Evolutionary conservation across 2,888 invertebrate species (phyloP).

Genomic region (Cryptosula pallasiana): DNA sequence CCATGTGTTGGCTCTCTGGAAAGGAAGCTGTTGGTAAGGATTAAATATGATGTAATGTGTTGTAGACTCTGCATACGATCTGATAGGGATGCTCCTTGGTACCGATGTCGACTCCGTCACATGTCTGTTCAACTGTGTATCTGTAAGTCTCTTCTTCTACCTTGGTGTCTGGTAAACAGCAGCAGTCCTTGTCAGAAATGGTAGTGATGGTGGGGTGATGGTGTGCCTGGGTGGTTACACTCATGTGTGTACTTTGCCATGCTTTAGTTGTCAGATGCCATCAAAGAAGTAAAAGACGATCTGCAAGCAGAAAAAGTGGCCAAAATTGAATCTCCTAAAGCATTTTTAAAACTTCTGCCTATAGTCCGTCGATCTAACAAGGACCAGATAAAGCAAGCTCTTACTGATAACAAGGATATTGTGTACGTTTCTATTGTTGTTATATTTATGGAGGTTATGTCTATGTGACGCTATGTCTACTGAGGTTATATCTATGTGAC

Average conservation of each 20-base stretch:
- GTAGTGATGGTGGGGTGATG: no score
- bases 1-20: no score
- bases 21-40: no score
- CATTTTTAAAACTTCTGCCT: slow-evolving; percentile 15
- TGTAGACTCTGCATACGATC: not conserved
- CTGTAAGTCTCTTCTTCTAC: not conserved
- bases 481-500: no score
- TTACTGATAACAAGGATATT: slow-evolving; percentile 2
- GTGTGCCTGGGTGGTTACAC: no score
- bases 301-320: not conserved
- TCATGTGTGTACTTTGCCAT: no score
- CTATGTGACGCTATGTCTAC: no score
- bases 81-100: slow-evolving; percentile 22
- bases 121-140: slow-evolving; percentile 17
- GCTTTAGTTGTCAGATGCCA: slow-evolving; percentile 15
- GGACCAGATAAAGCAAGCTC: not conserved
- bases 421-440: no score
- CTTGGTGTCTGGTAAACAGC: no score
- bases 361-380: slow-evolving; percentile 9
- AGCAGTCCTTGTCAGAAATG: no score
- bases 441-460: no score
- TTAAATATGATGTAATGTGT: no score
- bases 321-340: slow-evolving; percentile 20
- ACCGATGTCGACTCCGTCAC: slow-evolving; percentile 19
- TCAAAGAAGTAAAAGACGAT: not conserved